Conservation (phyloP, 1,140 invertebrate species). For the Luehdorfia chinensis region DNA sequence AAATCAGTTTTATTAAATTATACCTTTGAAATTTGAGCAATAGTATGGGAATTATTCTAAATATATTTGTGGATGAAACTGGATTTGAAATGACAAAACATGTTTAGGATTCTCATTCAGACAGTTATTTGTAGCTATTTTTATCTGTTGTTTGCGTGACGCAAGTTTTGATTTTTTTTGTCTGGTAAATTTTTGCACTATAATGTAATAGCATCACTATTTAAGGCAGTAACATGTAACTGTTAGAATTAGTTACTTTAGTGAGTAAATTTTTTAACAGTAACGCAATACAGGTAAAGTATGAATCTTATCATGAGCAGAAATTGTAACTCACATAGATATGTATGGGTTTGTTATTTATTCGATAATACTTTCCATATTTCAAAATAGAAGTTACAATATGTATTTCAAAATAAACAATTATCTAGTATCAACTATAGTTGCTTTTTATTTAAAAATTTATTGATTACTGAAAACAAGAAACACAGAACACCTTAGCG, state of each 20-base stretch:
- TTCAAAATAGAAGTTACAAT: constrained; percentile 44
- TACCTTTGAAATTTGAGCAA: too few relatives aligned
- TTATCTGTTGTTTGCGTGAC: constrained; percentile 4
- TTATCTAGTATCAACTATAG: too few relatives aligned
- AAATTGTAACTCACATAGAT: background rate
- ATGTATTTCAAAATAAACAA: too few relatives aligned
- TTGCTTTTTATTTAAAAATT: too few relatives aligned
- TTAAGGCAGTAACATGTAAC: constrained; percentile 1
- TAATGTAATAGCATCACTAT: constrained; percentile 6
- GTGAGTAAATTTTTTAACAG: background rate
- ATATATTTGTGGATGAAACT: too few relatives aligned
- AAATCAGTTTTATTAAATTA: too few relatives aligned
- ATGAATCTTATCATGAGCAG: constrained; percentile 7
- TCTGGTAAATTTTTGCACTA: background rate
- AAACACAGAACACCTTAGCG: too few relatives aligned
- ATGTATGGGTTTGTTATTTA: background rate
- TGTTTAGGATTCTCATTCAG: too few relatives aligned
- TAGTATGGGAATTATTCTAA: too few relatives aligned
- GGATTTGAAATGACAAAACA: too few relatives aligned
- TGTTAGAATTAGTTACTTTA: constrained; percentile 5
- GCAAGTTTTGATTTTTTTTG: constrained; percentile 3
- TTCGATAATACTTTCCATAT: constrained; percentile 1
- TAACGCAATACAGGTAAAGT: background rate
- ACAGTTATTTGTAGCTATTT: background rate
- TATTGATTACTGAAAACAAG: too few relatives aligned